A percentile compares a stretch with the other conserved stretches of the same genome.
Conservation (phyloP, 2,888 invertebrate species). For the Eupithecia centaureata region DNA sequence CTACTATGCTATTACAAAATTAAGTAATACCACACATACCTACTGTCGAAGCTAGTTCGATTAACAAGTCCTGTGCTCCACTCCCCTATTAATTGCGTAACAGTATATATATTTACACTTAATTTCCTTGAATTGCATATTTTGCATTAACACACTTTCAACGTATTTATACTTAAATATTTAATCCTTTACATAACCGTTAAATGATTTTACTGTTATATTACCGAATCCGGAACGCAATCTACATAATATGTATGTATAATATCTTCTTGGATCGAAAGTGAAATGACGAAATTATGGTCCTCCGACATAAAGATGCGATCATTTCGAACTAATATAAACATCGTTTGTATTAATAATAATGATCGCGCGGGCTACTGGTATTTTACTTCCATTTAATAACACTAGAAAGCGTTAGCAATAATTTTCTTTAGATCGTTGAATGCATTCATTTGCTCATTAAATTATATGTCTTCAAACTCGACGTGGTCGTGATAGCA, state of each 20-base stretch:
- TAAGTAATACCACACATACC: slow-evolving; percentile 60
- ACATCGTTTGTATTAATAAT: slow-evolving; percentile 33
- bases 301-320: slow-evolving; percentile 39
- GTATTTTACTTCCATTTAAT: slow-evolving; percentile 36
- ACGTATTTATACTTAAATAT: slow-evolving; percentile 33
- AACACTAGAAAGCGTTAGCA: slow-evolving; percentile 44
- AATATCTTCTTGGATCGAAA: slow-evolving; percentile 42
- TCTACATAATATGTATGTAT: slow-evolving; percentile 18
- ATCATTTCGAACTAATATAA: slow-evolving; percentile 36
- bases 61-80: slow-evolving; percentile 32
- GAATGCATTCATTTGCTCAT: slow-evolving; percentile 40
- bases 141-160: slow-evolving; percentile 40
- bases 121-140: slow-evolving; percentile 38
- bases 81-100: slow-evolving; percentile 37
- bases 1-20: slow-evolving; percentile 35
- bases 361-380: slow-evolving; percentile 27
- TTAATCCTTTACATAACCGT: slow-evolving; percentile 47
- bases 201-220: slow-evolving; percentile 40
- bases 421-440: slow-evolving; percentile 36
- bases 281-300: slow-evolving; percentile 48
- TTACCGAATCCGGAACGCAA: slow-evolving; percentile 46
- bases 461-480: slow-evolving; percentile 43
- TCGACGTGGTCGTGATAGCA: slow-evolving; percentile 38
- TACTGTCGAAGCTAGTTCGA: slow-evolving; percentile 45
- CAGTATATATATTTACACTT: slow-evolving; percentile 14